phyloP scores from a whole-genome alignment of 2,888 invertebrate species.

The Conistra vaccinii region DNA sequence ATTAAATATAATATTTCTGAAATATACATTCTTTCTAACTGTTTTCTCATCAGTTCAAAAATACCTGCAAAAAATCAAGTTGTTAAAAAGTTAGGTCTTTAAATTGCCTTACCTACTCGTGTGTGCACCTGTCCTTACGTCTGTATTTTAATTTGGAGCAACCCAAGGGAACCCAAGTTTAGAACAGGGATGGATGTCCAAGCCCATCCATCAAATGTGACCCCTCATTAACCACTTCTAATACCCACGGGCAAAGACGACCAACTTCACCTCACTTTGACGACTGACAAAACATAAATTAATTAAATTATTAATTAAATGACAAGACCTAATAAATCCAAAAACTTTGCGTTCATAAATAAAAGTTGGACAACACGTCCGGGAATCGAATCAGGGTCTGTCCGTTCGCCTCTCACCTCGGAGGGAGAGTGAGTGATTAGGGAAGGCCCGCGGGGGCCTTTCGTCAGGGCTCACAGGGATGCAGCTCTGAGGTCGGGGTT shows the following conservation, averaged over 20 bases:
- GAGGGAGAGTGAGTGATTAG: constrained; percentile 74
- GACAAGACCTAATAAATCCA: constrained; percentile 58
- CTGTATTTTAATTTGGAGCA: constrained; percentile 12
- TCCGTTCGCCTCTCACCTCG: constrained; percentile 68
- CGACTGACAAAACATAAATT: constrained; percentile 44
- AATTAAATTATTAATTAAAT: constrained; percentile 54
- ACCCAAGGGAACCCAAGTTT: constrained; percentile 31
- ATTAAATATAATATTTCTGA: neutral
- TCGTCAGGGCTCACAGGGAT: constrained; percentile 69
- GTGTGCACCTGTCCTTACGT: neutral
- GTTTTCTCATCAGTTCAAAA: neutral
- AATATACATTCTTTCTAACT: neutral
- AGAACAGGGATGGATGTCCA: constrained; percentile 43
- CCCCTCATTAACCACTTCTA: constrained; percentile 40
- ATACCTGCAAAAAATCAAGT: neutral
- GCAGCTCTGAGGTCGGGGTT: constrained; percentile 55
- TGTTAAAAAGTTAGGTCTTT: too few species aligned
- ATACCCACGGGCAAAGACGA: constrained; percentile 35
- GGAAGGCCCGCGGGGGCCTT: constrained; percentile 71
- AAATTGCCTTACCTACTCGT: neutral
- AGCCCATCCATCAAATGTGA: constrained; percentile 50
- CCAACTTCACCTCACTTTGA: constrained; percentile 29
- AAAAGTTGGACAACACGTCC: constrained; percentile 64
- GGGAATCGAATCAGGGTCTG: constrained; percentile 67
- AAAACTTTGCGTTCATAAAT: constrained; percentile 61